Conservation (phyloP, 2,113 vertebrate species). For the Pachypanchax playfairii region DNA sequence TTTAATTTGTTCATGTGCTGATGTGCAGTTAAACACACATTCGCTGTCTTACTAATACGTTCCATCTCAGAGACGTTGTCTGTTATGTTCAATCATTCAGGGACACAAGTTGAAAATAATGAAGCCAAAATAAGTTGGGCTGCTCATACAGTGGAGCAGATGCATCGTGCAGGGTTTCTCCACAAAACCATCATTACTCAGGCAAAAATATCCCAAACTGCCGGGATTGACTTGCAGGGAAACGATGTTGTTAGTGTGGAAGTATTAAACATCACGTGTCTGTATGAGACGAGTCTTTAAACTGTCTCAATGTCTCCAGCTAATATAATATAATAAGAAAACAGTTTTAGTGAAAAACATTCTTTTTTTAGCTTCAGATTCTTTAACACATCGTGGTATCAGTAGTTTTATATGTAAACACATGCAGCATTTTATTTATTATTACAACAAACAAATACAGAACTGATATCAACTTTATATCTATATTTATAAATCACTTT, state of each 20-base stretch:
- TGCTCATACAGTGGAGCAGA: slow-evolving; percentile 57
- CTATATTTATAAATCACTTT: too few relatives aligned
- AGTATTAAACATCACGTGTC: slow-evolving; percentile 4
- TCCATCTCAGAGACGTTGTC: slow-evolving; percentile 53
- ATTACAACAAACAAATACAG: too few relatives aligned
- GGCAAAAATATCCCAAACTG: slow-evolving; percentile 48
- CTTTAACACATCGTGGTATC: slow-evolving; percentile 14
- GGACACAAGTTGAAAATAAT: slow-evolving; percentile 50
- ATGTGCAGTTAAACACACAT: slow-evolving; percentile 10
- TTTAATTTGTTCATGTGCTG: slow-evolving; percentile 20
- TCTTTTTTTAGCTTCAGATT: slow-evolving; percentile 6
- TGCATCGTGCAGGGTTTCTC: slow-evolving; percentile 30
- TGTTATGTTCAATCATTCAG: slow-evolving; percentile 52
- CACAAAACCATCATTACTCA: slow-evolving; percentile 43
- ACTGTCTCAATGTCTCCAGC: slow-evolving; percentile 45
- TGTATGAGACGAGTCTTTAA: slow-evolving; percentile 10
- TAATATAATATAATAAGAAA: slow-evolving; percentile 60
- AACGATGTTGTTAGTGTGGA: slow-evolving; percentile 51
- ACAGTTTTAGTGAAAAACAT: slow-evolving; percentile 27
- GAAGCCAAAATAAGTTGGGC: slow-evolving; percentile 65
- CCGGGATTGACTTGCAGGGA: slow-evolving; percentile 33
- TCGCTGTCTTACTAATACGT: slow-evolving; percentile 39
- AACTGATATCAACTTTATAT: too few relatives aligned
- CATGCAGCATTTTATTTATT: too few relatives aligned
- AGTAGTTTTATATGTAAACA: slow-evolving; percentile 13